Evolutionary conservation across 2,797 vertebrate species (phyloP).

Genomic region (Periophthalmus magnuspinnatus): DNA sequence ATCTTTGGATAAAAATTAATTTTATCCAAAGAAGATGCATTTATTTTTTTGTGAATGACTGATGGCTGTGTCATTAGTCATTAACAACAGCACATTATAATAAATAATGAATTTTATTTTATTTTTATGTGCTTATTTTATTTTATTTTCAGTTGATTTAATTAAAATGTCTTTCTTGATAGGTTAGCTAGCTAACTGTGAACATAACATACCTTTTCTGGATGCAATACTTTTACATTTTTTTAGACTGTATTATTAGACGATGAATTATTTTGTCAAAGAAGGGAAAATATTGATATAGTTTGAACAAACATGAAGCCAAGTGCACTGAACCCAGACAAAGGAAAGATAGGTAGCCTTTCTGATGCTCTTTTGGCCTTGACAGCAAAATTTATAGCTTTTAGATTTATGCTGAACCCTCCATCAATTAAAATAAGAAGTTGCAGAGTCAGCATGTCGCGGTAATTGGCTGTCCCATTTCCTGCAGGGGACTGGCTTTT

Average conservation of each 20-base stretch:
- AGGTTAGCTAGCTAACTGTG: no score
- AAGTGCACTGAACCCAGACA: not conserved
- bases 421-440: constrained; percentile 6
- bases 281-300: not conserved
- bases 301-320: not conserved
- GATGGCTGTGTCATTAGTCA: no score
- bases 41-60: not conserved
- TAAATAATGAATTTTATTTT: no score
- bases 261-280: not conserved
- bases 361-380: not conserved
- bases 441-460: not conserved
- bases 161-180: not conserved
- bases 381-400: not conserved
- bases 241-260: not conserved
- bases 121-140: no score
- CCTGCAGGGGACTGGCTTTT: constrained; percentile 2
- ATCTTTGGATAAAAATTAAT: no score
- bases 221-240: no score
- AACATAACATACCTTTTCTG: no score
- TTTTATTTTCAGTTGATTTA: not conserved
- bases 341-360: not conserved
- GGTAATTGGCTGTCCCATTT: constrained; percentile 4
- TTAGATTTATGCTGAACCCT: not conserved
- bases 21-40: not conserved
- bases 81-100: no score